Evolutionary conservation across 2,888 invertebrate species (phyloP), one percentile per base, ranked within the genome.

Genomic region (Chrysina gloriosa): DNA sequence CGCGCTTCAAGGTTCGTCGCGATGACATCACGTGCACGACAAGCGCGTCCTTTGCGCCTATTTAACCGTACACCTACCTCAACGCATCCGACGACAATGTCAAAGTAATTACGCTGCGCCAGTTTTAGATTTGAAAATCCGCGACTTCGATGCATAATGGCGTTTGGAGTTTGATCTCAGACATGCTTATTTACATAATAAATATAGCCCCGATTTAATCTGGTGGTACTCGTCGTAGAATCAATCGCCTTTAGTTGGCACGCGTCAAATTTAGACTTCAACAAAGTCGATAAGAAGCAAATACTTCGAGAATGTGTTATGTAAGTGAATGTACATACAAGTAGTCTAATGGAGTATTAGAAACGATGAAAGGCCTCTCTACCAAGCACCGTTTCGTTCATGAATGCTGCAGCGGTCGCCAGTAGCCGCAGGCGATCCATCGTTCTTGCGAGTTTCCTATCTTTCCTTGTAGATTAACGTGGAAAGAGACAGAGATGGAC

Each of bases 61-160:
- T 21, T 21, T 21, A n/a, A 4, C 11, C 11, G 34, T 39, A 39
- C 39, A n/a, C 39, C 39, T 39, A 39, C 39, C 9, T n/a, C 25
- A 25, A 48, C 25, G 48, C 23, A 48, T 25, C 11, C 25, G n/a
- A 25, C 25, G 23, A 48, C 48, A 48, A 48, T 48, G 48, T 48
- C 48, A 48, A 48, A n/a, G 25, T 48, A 25, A 48, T 48, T 48
- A 48, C 5, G 48, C 25, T 19, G n/a, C n/a, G n/a, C n/a, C n/a
- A n/a, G n/a, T n/a, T n/a, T n/a, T n/a, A n/a, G n/a, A n/a, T n/a
- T n/a, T n/a, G n/a, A n/a, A n/a, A n/a, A n/a, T n/a, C n/a, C n/a
- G n/a, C n/a, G n/a, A n/a, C n/a, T n/a, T n/a, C n/a, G n/a, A n/a
- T n/a, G n/a, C n/a, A n/a, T n/a, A n/a, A n/a, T n/a, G n/a, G n/a